phyloP scores from a whole-genome alignment of 2,888 invertebrate genomes.

The Drosophila paucipuncta region DNA sequence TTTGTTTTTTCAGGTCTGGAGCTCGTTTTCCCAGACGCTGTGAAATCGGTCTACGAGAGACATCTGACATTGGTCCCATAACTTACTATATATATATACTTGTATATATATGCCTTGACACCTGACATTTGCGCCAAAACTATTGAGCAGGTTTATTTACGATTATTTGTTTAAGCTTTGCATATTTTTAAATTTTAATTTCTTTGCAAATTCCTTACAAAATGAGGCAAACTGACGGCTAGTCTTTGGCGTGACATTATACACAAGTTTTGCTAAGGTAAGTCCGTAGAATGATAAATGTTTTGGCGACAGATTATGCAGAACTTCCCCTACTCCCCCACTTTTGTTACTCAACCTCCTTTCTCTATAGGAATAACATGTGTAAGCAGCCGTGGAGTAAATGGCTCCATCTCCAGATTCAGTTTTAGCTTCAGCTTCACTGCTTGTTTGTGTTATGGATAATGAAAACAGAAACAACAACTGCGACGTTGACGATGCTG shows the following conservation, averaged over 20 bases:
- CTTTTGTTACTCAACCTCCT: too few species aligned
- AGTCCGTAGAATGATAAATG: conserved; percentile 64
- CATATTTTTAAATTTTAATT: conserved; percentile 4
- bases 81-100: conserved; percentile 19
- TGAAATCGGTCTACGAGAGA: conserved; percentile 54
- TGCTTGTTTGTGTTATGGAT: conserved; percentile 74
- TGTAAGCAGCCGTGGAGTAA: conserved; percentile 57
- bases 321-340: background rate
- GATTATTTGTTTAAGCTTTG: background rate
- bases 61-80: conserved; percentile 38
- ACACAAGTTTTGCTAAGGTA: conserved; percentile 50
- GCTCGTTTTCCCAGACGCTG: conserved; percentile 68
- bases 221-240: conserved; percentile 12
- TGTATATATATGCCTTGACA: background rate
- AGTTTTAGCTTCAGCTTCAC: conserved; percentile 21
- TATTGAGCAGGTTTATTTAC: background rate
- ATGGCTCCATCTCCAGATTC: conserved; percentile 37
- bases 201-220: conserved; percentile 6
- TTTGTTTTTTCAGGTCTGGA: conserved; percentile 49
- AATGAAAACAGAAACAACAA: conserved; percentile 50
- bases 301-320: conserved; percentile 44
- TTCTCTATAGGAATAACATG: conserved; percentile 48
- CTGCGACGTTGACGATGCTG: conserved; percentile 47
- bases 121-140: background rate
- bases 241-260: background rate